Percentiles rank a stretch among this genome's conserved stretches.
Evolutionary conservation across 2,797 vertebrate genomes (phyloP).

Genomic region (Botia almorhae): DNA sequence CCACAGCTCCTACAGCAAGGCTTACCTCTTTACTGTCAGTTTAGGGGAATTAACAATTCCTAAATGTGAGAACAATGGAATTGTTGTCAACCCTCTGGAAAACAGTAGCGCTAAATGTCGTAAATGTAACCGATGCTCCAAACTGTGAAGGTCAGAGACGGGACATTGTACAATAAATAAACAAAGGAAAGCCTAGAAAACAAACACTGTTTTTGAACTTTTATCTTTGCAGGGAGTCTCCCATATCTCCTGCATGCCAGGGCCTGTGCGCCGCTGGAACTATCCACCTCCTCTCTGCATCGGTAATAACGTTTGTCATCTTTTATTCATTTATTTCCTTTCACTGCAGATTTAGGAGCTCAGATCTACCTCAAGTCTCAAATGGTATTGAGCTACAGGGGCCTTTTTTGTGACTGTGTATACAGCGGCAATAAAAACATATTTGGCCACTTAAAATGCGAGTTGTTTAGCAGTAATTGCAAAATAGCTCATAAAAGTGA

Average conservation of each 20-base stretch:
- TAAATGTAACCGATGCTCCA: background rate
- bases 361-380: background rate
- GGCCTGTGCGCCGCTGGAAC: constrained; percentile 96
- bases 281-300: constrained; percentile 97
- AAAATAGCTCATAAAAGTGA: background rate
- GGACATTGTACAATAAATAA: constrained; percentile 52
- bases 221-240: constrained; percentile 86
- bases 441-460: no score
- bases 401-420: background rate
- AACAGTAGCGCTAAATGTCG: background rate
- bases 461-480: no score
- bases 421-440: background rate
- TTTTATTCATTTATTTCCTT: constrained; percentile 27
- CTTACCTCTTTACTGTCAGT: no score
- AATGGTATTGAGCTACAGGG: background rate
- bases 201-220: constrained; percentile 38
- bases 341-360: constrained; percentile 17
- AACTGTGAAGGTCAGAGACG: constrained; percentile 50
- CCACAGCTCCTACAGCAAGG: no score
- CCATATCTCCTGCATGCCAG: constrained; percentile 98
- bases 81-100: no score
- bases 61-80: no score
- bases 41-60: no score
- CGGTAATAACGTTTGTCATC: constrained; percentile 76
- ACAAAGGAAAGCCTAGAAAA: constrained; percentile 36